Evolutionary conservation across 2,113 vertebrate species (phyloP).

Genomic region (Oxyruncus cristatus): DNA sequence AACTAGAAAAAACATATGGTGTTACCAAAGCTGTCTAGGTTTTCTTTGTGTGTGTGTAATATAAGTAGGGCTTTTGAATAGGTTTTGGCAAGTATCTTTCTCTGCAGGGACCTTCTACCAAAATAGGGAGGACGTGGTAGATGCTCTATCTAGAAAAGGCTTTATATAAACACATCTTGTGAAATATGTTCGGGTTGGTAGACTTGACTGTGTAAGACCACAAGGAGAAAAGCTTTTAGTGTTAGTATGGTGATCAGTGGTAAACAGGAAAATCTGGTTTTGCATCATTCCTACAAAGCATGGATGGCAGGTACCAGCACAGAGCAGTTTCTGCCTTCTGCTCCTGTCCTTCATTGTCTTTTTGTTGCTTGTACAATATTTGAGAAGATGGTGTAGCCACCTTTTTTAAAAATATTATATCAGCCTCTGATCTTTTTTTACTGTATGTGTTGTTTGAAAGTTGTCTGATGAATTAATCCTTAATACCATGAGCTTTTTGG

Average conservation of each 20-base stretch:
- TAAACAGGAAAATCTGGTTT: background rate
- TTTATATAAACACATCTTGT: background rate
- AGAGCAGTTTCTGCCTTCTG: background rate
- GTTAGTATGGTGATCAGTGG: background rate
- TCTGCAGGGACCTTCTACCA: background rate
- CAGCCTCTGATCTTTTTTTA: background rate
- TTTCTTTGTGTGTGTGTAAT: background rate
- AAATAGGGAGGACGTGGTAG: background rate
- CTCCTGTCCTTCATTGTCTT: rapidly evolving
- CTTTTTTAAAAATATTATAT: rapidly evolving
- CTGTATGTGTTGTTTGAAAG: background rate
- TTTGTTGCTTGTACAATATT: background rate
- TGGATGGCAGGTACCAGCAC: rapidly evolving
- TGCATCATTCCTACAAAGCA: rapidly evolving
- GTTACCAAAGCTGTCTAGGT: background rate
- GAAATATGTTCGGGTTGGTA: background rate
- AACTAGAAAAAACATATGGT: background rate
- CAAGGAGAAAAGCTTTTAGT: background rate
- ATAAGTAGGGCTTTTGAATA: background rate
- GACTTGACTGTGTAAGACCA: rapidly evolving
- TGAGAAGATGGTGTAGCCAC: rapidly evolving
- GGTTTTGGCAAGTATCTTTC: background rate
- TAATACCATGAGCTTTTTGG: background rate
- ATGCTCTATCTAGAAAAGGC: background rate
- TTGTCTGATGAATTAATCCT: background rate